Evolutionary conservation across 2,113 vertebrate genomes (phyloP).

Genomic region (Cephalophus harveyi): DNA sequence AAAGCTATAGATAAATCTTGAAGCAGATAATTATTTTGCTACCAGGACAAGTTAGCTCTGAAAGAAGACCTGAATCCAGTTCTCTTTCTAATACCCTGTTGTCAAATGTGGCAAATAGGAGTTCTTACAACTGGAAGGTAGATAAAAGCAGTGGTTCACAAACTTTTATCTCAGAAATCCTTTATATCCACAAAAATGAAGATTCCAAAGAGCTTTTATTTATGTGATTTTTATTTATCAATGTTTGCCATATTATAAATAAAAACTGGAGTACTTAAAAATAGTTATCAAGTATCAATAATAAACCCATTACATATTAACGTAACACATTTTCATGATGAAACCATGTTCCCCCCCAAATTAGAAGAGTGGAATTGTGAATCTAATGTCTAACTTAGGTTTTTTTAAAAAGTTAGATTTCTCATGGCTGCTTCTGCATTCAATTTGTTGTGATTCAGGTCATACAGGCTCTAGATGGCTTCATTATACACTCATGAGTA

Average conservation of each 20-base stretch:
- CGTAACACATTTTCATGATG: neutral
- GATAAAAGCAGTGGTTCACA: neutral
- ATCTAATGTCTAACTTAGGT: neutral
- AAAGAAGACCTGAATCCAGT: neutral
- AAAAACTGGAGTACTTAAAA: neutral
- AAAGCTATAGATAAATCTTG: neutral
- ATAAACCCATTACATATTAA: neutral
- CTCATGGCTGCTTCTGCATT: neutral
- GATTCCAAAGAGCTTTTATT: neutral
- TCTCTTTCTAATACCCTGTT: neutral
- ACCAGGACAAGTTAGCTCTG: neutral
- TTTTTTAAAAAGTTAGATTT: neutral
- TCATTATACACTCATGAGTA: neutral
- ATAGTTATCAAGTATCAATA: neutral
- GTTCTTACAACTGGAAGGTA: neutral
- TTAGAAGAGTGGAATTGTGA: neutral
- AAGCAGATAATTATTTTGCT: neutral
- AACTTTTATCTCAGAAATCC: neutral
- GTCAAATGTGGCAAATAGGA: neutral
- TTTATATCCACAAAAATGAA: neutral
- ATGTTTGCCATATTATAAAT: neutral
- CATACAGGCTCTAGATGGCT: neutral
- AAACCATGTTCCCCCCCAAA: neutral
- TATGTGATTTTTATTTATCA: neutral
- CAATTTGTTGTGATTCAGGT: neutral